These are phyloP conservation scores for Chondrosia reniformis DNA, from an alignment of 37 sponge, comb jelly and placozoan species.

Conservation along the genomic window DNA sequence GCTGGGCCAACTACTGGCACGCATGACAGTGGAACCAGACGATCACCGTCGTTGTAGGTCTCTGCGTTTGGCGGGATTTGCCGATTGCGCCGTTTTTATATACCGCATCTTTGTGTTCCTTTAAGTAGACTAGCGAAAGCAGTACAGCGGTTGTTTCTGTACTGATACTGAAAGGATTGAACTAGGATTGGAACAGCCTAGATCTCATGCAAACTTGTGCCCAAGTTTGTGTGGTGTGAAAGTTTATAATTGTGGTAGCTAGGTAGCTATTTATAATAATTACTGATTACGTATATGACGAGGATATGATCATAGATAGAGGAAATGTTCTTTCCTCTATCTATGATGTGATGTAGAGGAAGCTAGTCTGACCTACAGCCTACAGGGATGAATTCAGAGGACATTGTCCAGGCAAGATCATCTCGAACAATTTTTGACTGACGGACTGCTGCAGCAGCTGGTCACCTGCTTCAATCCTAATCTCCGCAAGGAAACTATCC, in stretches of 20 bases:
- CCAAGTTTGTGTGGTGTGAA: not conserved
- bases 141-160: not conserved
- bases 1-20: not conserved
- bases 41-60: not conserved
- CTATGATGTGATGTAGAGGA: too few relatives aligned
- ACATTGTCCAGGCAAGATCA: not conserved
- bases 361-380: too few relatives aligned
- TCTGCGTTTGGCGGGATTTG: not conserved
- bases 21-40: not conserved
- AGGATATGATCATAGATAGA: too few relatives aligned
- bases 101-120: not conserved
- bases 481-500: not conserved
- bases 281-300: not conserved
- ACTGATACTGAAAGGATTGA: not conserved
- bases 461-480: not conserved
- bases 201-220: not conserved
- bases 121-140: not conserved
- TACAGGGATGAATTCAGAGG: not conserved
- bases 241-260: too few relatives aligned
- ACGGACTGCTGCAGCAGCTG: constrained; percentile 4
- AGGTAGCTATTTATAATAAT: not conserved
- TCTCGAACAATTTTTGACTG: not conserved
- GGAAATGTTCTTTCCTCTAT: too few relatives aligned
- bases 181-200: not conserved
- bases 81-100: not conserved